Evolutionary conservation across 2,797 vertebrate genomes (phyloP), one percentile per base, ranked within the genome.

Genomic region (Gallinago stenura): DNA sequence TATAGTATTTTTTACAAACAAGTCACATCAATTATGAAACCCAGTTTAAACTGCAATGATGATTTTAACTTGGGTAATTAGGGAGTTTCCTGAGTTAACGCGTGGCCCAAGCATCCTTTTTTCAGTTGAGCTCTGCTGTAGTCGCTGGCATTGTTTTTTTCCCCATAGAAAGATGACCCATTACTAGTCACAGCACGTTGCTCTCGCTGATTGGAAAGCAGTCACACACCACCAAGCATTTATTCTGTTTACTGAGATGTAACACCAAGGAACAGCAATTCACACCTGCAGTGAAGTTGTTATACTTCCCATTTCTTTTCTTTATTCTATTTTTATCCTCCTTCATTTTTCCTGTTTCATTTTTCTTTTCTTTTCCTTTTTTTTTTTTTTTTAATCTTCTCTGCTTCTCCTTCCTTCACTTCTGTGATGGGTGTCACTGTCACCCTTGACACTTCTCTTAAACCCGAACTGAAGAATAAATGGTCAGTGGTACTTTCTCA

Each of bases 161-260:
- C 56, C 88, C 87, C 81, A 15, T n/a, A 64, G 80, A 93, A 94
- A 79, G 96, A 95, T 87, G 94, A 93, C 96, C 94, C 85, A 91
- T 96, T 94, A 80, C 82, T 87, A 96, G 97, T 88, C 91, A 93
- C 93, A 95, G 95, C 92, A 97, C 85, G 95, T 95, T 93, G 90
- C 89, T 91, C 35, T 93, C 89, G 20, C 96, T 98, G 98, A 98
- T 98, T 98, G 98, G 97, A 97, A 97, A 95, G 95, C 90, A 92
- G 97, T 96, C 95, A 95, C 96, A 97, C 96, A 95, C 66, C 84
- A 96, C 69, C 96, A 96, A 94, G 89, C 97, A 93, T 95, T 96
- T 96, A 95, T 95, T 96, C 85, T 91, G 95, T 97, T 97, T 98
- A 96, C 96, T 92, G 95, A 97, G 93, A 97, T 96, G 96, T 96